Conservation (phyloP, 2,888 invertebrate species). For the Drosophila kuntzei region DNA sequence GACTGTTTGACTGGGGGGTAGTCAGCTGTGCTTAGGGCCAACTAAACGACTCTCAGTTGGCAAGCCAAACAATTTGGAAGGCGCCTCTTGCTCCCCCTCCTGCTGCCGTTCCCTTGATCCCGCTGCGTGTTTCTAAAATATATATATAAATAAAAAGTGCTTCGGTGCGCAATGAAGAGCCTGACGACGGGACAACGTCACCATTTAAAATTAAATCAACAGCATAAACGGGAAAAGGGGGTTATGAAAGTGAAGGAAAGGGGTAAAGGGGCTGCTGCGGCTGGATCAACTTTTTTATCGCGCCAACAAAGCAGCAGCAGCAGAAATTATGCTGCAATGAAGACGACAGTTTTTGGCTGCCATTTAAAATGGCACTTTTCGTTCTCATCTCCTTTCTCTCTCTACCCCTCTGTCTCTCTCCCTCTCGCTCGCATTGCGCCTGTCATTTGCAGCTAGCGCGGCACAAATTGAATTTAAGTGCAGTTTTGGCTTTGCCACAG, state of each 20-base stretch:
- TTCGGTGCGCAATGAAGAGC: slow-evolving; percentile 61
- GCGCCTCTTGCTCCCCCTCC: no score
- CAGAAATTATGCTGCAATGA: slow-evolving; percentile 77
- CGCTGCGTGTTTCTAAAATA: slow-evolving; percentile 33
- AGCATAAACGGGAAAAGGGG: slow-evolving; percentile 56
- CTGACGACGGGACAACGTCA: slow-evolving; percentile 64
- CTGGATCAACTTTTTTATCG: slow-evolving; percentile 74
- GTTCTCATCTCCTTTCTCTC: background rate
- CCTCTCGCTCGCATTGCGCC: slow-evolving; percentile 43
- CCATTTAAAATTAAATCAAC: slow-evolving; percentile 84
- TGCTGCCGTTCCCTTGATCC: background rate
- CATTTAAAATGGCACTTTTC: slow-evolving; percentile 76
- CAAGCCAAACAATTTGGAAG: slow-evolving; percentile 75
- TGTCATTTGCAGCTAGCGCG: slow-evolving; percentile 75
- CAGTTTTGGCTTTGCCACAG: slow-evolving; percentile 70
- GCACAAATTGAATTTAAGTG: slow-evolving; percentile 80
- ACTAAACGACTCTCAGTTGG: slow-evolving; percentile 72
- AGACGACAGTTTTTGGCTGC: slow-evolving; percentile 79
- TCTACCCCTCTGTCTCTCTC: background rate
- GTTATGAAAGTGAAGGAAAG: slow-evolving; percentile 7
- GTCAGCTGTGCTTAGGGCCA: slow-evolving; percentile 65
- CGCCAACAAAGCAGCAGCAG: slow-evolving; percentile 67
- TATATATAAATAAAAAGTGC: slow-evolving; percentile 74
- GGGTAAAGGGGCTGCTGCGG: slow-evolving; percentile 20
- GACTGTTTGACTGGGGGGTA: slow-evolving; percentile 40